phyloP scores from a whole-genome alignment of 2,888 invertebrate species.

The Actias luna region DNA sequence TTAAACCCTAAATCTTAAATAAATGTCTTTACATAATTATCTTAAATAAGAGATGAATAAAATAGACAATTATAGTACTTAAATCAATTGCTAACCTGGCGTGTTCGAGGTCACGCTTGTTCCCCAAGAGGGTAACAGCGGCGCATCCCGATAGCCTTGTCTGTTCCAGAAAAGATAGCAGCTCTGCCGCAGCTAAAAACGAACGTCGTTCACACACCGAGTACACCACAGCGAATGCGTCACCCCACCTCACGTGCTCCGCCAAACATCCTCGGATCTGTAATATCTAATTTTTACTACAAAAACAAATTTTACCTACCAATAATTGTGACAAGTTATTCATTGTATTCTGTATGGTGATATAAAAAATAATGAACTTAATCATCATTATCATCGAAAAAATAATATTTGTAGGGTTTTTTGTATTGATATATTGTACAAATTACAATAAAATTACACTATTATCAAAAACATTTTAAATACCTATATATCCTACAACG shows the following conservation, averaged over 20 bases:
- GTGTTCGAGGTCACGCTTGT: constrained; percentile 92
- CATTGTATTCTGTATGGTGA: too few species aligned
- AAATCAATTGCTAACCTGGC: constrained; percentile 80
- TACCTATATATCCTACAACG: too few species aligned
- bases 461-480: too few species aligned
- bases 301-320: background rate
- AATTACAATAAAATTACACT: too few species aligned
- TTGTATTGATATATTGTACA: too few species aligned
- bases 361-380: background rate
- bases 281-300: constrained; percentile 10
- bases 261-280: constrained; percentile 88
- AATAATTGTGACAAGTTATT: too few species aligned
- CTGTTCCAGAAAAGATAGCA: constrained; percentile 86
- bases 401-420: background rate
- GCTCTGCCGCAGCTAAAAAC: constrained; percentile 85
- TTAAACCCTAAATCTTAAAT: too few species aligned
- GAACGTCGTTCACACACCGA: constrained; percentile 83
- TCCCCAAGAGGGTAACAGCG: constrained; percentile 88
- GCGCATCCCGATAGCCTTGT: constrained; percentile 88
- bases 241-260: constrained; percentile 91
- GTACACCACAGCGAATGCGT: constrained; percentile 91
- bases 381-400: background rate
- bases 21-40: too few species aligned
- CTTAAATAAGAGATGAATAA: too few species aligned
- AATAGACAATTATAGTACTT: background rate